Conservation (phyloP, 2,113 vertebrate genomes). For the Lycaon pictus region DNA sequence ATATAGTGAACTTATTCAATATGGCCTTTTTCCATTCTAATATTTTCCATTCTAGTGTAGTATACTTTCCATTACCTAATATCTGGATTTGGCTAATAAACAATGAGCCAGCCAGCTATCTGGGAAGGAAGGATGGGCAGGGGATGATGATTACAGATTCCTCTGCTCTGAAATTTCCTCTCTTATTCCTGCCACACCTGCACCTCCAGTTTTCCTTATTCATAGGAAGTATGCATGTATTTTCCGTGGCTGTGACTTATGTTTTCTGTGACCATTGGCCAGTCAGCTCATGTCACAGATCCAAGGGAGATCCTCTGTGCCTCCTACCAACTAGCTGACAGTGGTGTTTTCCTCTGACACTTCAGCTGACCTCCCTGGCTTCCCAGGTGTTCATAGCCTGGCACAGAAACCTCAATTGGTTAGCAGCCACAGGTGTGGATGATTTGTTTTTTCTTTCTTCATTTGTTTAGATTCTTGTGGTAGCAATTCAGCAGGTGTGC, state of each 20-base stretch:
- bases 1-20: neutral
- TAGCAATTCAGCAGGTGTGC: constrained; percentile 72
- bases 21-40: neutral
- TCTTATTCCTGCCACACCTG: neutral
- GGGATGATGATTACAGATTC: neutral
- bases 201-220: neutral
- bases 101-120: neutral
- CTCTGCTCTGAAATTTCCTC: neutral
- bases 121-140: neutral
- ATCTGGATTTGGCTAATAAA: neutral
- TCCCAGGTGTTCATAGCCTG: constrained; percentile 20
- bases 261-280: neutral
- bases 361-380: neutral
- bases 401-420: neutral
- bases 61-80: neutral
- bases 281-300: neutral
- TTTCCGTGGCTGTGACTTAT: neutral
- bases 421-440: constrained; percentile 78
- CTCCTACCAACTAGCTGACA: neutral
- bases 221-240: neutral
- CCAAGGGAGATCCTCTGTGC: neutral
- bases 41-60: neutral
- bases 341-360: neutral
- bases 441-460: constrained; percentile 78
- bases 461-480: constrained; percentile 71